Evolutionary conservation across 2,797 vertebrate species (phyloP), one percentile per base, ranked within the genome.

Genomic region (Oreonectes daqikongensis): DNA sequence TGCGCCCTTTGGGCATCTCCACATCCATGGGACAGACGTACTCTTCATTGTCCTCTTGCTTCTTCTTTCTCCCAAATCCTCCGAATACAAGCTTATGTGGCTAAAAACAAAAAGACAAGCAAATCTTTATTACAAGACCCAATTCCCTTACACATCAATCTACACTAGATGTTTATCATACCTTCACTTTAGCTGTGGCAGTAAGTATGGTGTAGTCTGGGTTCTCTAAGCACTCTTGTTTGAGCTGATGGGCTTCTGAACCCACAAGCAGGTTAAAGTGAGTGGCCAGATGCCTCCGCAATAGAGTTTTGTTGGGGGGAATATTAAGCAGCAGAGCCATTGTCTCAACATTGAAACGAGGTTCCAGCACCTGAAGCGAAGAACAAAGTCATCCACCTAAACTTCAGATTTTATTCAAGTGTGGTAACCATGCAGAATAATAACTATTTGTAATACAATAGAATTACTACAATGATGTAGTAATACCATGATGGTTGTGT

Each of bases 11-110:
- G 0, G 91, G 92, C 89, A 94, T 94, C 26, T 97, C 95, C 84
- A 99, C 87, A 32, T 99, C 98, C 98, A 99, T 99, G 0, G 98
- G 96, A 88, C 98, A 99, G 57, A 98, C 93, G 0, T 98, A 99
- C 85, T 99, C 97, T 77, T 99, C 97, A 3, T 80, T 94, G 20
- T 99, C 98, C 28, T 99, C 97, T 71, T 95, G 97, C 83, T 91
- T 96, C 83, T 96, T 98, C 89, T 96, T 98, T 79, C 96, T 94
- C 53, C 97, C 95, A 80, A 99, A 98, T 87, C 92, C 97, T 78
- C 94, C 93, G 60, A 99, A 98, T 1, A 92, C 84, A 81, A 98
- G 88, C 82, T 99, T 99, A 89, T 94, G 95, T 69, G 97, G 96
- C 98, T 95, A 86, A 38, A 50, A 22, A 63, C 14, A 28, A 42